phyloP scores from a whole-genome alignment of 30 jellyfish, hydroid and myxozoan species.

The Catostylus mosaicus region DNA sequence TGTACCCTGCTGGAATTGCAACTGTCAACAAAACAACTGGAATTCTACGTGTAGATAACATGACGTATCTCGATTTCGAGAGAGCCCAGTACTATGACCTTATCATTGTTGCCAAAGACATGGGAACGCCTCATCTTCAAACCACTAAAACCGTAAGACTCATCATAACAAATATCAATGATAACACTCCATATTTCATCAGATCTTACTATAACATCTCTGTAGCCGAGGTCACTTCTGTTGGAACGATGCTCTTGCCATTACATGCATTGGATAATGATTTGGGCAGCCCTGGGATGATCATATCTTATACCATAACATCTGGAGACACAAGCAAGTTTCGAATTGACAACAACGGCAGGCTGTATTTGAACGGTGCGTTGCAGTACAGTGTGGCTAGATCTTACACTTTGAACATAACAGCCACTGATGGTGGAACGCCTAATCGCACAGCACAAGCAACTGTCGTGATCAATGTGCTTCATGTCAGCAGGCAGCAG shows the following conservation, averaged over 20 bases:
- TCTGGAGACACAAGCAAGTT: slow-evolving; percentile 73
- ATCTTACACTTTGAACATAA: slow-evolving; percentile 46
- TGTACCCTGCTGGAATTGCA: slow-evolving; percentile 78
- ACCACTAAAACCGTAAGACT: slow-evolving; percentile 43
- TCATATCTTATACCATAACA: slow-evolving; percentile 51
- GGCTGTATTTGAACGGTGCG: slow-evolving; percentile 25
- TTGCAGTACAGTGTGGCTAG: slow-evolving; percentile 30
- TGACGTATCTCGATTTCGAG: slow-evolving; percentile 72
- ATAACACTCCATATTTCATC: slow-evolving; percentile 76
- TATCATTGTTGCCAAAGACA: slow-evolving; percentile 74
- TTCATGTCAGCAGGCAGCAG: slow-evolving; percentile 71
- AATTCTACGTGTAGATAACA: slow-evolving; percentile 31
- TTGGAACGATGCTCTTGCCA: slow-evolving; percentile 62
- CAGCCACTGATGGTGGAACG: slow-evolving; percentile 83
- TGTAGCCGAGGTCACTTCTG: slow-evolving; percentile 64
- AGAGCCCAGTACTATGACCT: slow-evolving; percentile 60
- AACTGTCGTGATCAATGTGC: slow-evolving; percentile 57
- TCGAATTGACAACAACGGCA: slow-evolving; percentile 72
- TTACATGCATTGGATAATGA: slow-evolving; percentile 83
- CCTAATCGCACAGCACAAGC: slow-evolving; percentile 61
- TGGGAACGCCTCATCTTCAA: slow-evolving; percentile 82
- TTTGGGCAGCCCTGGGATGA: slow-evolving; percentile 67
- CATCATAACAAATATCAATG: slow-evolving; percentile 70
- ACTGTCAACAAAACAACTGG: slow-evolving; percentile 71
- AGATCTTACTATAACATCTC: slow-evolving; percentile 51